These are phyloP conservation scores for Parotia lawesii DNA, from an alignment of 2,113 vertebrate species.

Conservation along the genomic window DNA sequence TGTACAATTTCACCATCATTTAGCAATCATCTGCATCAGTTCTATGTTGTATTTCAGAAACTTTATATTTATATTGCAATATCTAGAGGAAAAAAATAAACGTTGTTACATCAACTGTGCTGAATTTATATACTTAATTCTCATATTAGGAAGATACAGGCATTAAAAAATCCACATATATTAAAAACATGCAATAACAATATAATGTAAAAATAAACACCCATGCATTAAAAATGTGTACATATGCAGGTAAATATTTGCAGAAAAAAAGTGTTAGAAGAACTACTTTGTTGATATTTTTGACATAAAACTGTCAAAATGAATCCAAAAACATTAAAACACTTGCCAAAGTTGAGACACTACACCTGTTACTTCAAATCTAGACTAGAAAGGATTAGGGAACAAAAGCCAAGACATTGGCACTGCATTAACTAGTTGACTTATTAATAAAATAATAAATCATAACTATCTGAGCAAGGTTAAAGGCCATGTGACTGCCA, in stretches of 20 bases:
- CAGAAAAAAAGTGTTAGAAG: background rate
- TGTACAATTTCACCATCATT: background rate
- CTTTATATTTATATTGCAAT: background rate
- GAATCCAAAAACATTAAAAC: background rate
- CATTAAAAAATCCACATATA: background rate
- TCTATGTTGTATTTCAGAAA: background rate
- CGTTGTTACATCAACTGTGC: background rate
- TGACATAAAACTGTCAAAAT: background rate
- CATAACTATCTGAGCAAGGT: background rate
- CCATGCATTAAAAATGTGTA: background rate
- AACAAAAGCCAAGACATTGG: background rate
- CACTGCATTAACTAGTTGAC: background rate
- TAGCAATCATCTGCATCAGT: background rate
- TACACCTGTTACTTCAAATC: conserved; percentile 34
- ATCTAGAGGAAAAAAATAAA: background rate
- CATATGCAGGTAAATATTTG: background rate
- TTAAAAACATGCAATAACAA: background rate
- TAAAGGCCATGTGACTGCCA: background rate
- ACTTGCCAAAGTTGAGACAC: background rate
- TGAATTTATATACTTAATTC: background rate
- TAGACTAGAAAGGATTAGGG: background rate
- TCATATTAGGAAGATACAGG: background rate
- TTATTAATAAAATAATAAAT: background rate
- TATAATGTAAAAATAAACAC: background rate
- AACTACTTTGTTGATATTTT: background rate